Evolutionary conservation across 1,140 invertebrate genomes (phyloP).

Genomic region (Heliconius melpomene): DNA sequence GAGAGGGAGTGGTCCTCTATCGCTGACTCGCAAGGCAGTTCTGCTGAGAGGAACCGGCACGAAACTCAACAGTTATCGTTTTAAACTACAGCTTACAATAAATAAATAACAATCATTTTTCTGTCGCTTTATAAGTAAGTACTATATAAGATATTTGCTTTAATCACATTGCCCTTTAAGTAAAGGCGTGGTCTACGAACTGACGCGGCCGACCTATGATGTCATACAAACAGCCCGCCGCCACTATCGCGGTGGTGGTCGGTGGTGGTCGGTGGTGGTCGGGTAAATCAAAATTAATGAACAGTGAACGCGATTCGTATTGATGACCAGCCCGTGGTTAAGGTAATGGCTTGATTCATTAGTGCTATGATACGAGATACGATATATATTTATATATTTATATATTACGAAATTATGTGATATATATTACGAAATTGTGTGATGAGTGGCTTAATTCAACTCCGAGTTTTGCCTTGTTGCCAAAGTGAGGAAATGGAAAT

Average conservation of each 20-base stretch:
- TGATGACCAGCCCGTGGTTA: background rate
- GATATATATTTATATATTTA: background rate
- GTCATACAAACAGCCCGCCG: background rate
- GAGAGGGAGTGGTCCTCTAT: background rate
- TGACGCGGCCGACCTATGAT: background rate
- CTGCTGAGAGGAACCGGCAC: no score
- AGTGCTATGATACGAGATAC: background rate
- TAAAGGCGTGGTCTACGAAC: background rate
- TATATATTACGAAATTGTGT: background rate
- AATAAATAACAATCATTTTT: no score
- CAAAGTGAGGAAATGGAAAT: no score
- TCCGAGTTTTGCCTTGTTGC: no score
- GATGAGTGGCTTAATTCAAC: background rate
- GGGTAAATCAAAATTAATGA: conserved; percentile 5
- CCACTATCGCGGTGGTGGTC: background rate
- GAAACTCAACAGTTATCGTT: no score
- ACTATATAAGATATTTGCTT: background rate
- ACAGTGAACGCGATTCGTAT: background rate
- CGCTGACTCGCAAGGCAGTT: no score
- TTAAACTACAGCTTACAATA: no score
- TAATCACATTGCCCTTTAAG: background rate
- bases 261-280: background rate
- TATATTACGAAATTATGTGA: background rate
- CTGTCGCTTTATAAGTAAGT: background rate
- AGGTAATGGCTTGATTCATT: background rate